phyloP scores from a whole-genome alignment of 2,888 invertebrate species.

The Stenolophus ochropezus region DNA sequence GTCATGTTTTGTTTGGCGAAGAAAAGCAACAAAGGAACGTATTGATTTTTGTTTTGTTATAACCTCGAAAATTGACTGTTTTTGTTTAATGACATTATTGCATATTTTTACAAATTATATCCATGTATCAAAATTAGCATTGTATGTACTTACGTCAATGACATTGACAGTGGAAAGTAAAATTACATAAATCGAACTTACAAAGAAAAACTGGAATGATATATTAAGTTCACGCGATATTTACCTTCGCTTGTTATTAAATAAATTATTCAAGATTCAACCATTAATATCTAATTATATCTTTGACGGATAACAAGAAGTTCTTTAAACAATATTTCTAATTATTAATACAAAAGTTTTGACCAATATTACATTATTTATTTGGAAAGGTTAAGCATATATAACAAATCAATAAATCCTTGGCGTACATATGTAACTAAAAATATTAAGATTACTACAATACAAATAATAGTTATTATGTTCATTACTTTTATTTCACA shows the following conservation, averaged over 20 bases:
- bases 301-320: background rate
- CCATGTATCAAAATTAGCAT: background rate
- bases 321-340: background rate
- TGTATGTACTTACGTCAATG: too few relatives aligned
- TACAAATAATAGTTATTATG: background rate
- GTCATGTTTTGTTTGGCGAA: conserved; percentile 5
- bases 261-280: background rate
- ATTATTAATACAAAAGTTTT: background rate
- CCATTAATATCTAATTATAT: background rate
- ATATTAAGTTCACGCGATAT: background rate
- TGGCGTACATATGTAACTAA: background rate
- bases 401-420: conserved; percentile 3
- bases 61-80: background rate
- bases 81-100: background rate
- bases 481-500: background rate
- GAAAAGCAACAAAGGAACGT: background rate
- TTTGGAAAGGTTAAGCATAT: background rate
- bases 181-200: background rate
- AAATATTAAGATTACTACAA: background rate
- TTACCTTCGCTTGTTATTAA: background rate
- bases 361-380: background rate
- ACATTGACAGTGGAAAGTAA: background rate
- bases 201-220: background rate
- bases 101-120: background rate
- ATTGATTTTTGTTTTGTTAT: conserved; percentile 4